These are phyloP conservation scores for Petrocephalus schoutedeni DNA, from an alignment of 2,797 vertebrate species.

Conservation along the genomic window DNA sequence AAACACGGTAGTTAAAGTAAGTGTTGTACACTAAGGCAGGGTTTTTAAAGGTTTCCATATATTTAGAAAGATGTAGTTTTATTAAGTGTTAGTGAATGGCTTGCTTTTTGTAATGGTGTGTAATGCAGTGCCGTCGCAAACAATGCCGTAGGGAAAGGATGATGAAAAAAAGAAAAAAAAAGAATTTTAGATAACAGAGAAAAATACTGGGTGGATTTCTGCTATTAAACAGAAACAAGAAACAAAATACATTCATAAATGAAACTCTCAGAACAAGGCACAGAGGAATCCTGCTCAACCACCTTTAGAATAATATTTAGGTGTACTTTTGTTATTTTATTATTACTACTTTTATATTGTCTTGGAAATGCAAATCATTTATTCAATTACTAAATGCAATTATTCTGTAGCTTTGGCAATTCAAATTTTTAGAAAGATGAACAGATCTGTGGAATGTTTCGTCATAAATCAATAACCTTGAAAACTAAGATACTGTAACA, in stretches of 20 bases:
- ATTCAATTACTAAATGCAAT: neutral
- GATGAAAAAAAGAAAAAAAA: neutral
- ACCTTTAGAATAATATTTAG: neutral
- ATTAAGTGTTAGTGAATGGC: neutral
- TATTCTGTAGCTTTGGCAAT: neutral
- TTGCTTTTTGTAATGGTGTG: neutral
- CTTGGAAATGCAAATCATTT: neutral
- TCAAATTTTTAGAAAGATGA: neutral
- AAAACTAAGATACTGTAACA: neutral
- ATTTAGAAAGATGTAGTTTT: constrained; percentile 1
- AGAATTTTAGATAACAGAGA: neutral
- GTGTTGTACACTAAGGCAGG: neutral
- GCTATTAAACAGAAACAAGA: neutral
- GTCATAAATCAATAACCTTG: neutral
- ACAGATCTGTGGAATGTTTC: neutral
- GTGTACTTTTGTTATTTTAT: neutral
- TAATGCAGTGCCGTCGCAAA: neutral
- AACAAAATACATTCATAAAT: neutral
- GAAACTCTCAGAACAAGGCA: neutral
- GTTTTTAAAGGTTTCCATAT: constrained; percentile 10
- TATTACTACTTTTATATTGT: neutral
- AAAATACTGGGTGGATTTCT: neutral
- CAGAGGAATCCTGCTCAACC: neutral
- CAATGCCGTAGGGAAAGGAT: neutral
- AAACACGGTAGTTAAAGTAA: neutral